phyloP scores from a whole-genome alignment of 2,797 vertebrate species.

The Hydrophis major region DNA sequence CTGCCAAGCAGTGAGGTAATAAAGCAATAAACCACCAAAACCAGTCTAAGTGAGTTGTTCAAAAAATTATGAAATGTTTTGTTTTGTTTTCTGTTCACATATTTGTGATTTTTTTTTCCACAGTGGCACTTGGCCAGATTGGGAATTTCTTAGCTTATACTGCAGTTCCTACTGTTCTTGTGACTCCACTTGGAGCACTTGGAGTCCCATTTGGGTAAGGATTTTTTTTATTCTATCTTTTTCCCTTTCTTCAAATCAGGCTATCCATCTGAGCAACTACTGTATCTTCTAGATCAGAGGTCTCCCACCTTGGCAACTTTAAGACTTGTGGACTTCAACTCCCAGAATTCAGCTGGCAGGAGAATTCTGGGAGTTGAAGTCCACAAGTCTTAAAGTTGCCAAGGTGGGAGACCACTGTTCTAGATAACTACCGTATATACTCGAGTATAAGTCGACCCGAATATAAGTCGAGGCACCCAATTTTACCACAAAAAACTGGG shows the following conservation, averaged over 20 bases:
- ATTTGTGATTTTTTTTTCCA: slow-evolving; percentile 44
- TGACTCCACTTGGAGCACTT: slow-evolving; percentile 94
- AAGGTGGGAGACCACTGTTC: too few relatives aligned
- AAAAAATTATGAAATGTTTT: background rate
- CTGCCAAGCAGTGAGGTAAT: background rate
- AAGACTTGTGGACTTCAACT: too few relatives aligned
- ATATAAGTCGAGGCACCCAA: too few relatives aligned
- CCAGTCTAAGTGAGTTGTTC: background rate
- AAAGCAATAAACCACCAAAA: background rate
- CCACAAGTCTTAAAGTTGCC: too few relatives aligned
- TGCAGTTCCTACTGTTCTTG: slow-evolving; percentile 88
- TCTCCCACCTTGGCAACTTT: too few relatives aligned
- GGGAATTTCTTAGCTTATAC: slow-evolving; percentile 97
- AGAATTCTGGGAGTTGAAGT: too few relatives aligned
- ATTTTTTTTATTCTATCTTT: slow-evolving; percentile 46
- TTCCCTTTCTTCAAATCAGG: background rate
- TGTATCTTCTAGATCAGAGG: background rate
- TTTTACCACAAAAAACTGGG: too few relatives aligned
- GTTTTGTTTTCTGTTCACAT: slow-evolving; percentile 14
- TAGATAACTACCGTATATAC: background rate
- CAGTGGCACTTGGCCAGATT: slow-evolving; percentile 93
- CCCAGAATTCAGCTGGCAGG: too few relatives aligned
- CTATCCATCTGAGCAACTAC: background rate
- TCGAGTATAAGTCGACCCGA: too few relatives aligned
- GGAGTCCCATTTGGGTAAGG: slow-evolving; percentile 96